Evolutionary conservation across 2,888 invertebrate genomes (phyloP).

Genomic region (Heliconius ismenius): DNA sequence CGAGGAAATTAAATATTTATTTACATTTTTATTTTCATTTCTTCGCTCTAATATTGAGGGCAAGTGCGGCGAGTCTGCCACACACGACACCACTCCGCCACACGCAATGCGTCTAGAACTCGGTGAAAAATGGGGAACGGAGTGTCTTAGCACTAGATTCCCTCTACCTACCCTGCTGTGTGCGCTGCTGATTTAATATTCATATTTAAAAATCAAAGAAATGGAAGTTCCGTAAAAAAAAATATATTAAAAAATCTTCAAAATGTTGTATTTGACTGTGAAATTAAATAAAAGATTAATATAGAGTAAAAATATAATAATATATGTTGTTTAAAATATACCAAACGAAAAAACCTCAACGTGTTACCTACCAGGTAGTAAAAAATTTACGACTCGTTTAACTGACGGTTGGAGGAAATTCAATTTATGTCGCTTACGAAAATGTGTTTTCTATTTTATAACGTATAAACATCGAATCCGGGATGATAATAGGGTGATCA

Average conservation of each 20-base stretch:
- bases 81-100: no score
- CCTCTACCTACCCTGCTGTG: no score
- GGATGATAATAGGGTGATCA: background rate
- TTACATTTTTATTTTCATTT: no score
- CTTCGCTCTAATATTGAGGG: no score
- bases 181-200: no score
- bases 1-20: no score
- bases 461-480: slow-evolving; percentile 1
- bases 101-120: no score
- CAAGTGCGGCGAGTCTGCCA: no score
- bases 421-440: slow-evolving; percentile 40
- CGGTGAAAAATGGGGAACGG: no score
- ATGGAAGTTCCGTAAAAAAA: background rate
- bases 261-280: background rate
- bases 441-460: slow-evolving; percentile 41
- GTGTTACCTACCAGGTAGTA: slow-evolving; percentile 37
- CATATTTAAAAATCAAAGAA: no score
- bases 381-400: slow-evolving; percentile 43
- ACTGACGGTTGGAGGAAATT: slow-evolving; percentile 41
- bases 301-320: background rate
- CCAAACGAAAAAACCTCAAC: slow-evolving; percentile 16
- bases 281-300: background rate
- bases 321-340: background rate
- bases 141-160: no score
- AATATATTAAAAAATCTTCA: background rate